Evolutionary conservation across 2,113 vertebrate genomes (phyloP), one percentile per base, ranked within the genome.

Genomic region (Okapia johnstoni): DNA sequence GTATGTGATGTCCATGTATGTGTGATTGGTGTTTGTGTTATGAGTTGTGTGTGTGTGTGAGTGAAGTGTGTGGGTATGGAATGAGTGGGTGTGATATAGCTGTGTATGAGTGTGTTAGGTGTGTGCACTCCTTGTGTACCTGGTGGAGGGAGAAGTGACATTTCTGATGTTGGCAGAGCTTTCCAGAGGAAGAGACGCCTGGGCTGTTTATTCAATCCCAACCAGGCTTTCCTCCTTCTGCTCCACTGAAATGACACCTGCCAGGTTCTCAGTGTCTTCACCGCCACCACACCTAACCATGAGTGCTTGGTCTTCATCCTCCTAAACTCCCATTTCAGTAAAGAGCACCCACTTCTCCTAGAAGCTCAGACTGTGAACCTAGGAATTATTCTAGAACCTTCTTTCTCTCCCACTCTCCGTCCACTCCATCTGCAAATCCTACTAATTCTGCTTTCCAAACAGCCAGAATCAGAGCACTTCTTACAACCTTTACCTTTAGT

Each of bases 161-260:
- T 21, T 57, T n/a, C 33, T 50, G 16, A 16, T 89, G 46, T 1
- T 60, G 43, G 33, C 26, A 63, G 54, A 84, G 4, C 21, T 95
- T 84, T 86, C 36, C 46, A 10, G 43, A 90, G 36, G 52, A 48
- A 40, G 48, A 12, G 61, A 84, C 2, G 12, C 57, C 70, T 43
- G 26, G 92, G 40, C 33, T 13, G 26, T 87, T 87, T 30, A 61
- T 63, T 55, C 83, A 55, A 21, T 11, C 73, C 19, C 23, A 61
- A 0, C 46, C 25, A 10, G 48, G 43, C 6, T 36, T 48, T 58
- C n/a, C 26, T 63, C 25, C 28, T 28, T 12, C 9, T 0, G 3
- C 5, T 46, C 33, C 26, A 63, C 3, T 30, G 36, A 57, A 43
- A 63, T 7, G 12, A 63, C 0, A 33, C 10, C 21, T 43, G 21